These are phyloP conservation scores for Pantherophis vulpinus DNA, from an alignment of 2,797 vertebrate genomes.

Conservation along the genomic window DNA sequence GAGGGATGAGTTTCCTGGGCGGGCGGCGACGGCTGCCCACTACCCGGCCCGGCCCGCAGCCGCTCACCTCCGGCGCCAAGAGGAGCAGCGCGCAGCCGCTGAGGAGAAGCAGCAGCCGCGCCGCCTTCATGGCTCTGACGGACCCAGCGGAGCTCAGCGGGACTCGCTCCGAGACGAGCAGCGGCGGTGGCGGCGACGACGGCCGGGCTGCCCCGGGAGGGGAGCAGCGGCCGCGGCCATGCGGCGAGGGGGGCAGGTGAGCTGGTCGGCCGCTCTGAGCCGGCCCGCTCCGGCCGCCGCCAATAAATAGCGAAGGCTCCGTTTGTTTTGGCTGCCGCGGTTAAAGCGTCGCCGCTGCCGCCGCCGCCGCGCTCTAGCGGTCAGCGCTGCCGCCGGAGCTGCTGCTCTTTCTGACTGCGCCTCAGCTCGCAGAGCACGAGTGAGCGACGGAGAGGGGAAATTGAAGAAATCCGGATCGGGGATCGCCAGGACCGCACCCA, in stretches of 20 bases:
- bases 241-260: constrained; percentile 54
- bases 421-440: constrained; percentile 75
- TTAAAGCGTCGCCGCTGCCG: constrained; percentile 44
- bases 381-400: constrained; percentile 69
- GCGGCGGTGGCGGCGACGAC: constrained; percentile 79
- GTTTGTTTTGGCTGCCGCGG: constrained; percentile 74
- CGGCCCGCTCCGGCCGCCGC: constrained; percentile 76
- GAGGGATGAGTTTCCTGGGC: constrained; percentile 90
- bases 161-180: constrained; percentile 35
- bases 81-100: constrained; percentile 83
- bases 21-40: constrained; percentile 90
- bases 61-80: constrained; percentile 83
- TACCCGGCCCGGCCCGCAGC: constrained; percentile 95
- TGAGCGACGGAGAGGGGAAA: constrained; percentile 78
- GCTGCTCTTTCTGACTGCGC: constrained; percentile 78
- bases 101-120: constrained; percentile 70
- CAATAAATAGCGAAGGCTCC: constrained; percentile 77
- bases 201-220: constrained; percentile 61
- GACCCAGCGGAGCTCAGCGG: background rate
- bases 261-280: constrained; percentile 75
- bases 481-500: constrained; percentile 93
- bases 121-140: constrained; percentile 20
- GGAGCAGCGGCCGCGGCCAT: constrained; percentile 51
- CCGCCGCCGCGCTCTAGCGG: constrained; percentile 38
- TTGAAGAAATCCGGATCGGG: constrained; percentile 86